phyloP scores from a whole-genome alignment of 2,797 vertebrate genomes.

The Hoplostethus atlanticus region DNA sequence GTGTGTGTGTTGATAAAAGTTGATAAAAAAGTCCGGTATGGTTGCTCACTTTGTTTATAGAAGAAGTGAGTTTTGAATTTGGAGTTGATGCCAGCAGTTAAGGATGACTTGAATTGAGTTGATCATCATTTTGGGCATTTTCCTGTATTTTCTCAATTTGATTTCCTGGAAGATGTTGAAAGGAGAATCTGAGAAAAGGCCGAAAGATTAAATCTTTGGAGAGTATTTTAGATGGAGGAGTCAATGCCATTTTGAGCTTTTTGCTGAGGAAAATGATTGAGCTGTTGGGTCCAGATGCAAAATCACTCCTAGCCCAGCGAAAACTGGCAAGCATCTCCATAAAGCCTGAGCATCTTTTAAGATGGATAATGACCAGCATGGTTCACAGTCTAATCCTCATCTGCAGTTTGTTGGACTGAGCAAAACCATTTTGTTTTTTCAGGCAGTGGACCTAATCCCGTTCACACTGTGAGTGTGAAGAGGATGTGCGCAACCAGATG shows the following conservation, averaged over 20 bases:
- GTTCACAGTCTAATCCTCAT: slow-evolving; percentile 35
- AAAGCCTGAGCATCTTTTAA: slow-evolving; percentile 54
- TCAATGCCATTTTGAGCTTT: background rate
- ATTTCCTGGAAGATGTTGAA: slow-evolving; percentile 14
- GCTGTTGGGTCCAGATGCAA: slow-evolving; percentile 29
- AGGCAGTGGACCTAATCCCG: slow-evolving; percentile 58
- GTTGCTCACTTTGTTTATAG: too few relatives aligned
- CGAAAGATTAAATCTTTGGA: slow-evolving; percentile 8
- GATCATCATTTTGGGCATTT: slow-evolving; percentile 7
- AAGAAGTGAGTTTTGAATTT: too few relatives aligned
- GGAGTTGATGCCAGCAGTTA: background rate
- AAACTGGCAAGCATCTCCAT: slow-evolving; percentile 29
- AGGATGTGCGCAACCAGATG: slow-evolving; percentile 63
- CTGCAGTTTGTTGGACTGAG: slow-evolving; percentile 43
- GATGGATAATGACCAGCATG: slow-evolving; percentile 45
- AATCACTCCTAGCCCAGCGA: slow-evolving; percentile 26
- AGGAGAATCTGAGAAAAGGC: slow-evolving; percentile 5
- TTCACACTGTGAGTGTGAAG: slow-evolving; percentile 44
- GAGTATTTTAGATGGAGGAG: slow-evolving; percentile 12
- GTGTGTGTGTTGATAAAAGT: background rate
- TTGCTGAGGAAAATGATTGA: slow-evolving; percentile 33
- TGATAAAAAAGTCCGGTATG: too few relatives aligned
- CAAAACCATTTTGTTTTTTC: slow-evolving; percentile 50
- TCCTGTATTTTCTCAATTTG: background rate
- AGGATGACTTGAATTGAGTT: slow-evolving; percentile 9